Percentiles rank a stretch among this genome's conserved stretches.
Conservation (phyloP, 1,140 invertebrate genomes). For the Zaprionus africanus region DNA sequence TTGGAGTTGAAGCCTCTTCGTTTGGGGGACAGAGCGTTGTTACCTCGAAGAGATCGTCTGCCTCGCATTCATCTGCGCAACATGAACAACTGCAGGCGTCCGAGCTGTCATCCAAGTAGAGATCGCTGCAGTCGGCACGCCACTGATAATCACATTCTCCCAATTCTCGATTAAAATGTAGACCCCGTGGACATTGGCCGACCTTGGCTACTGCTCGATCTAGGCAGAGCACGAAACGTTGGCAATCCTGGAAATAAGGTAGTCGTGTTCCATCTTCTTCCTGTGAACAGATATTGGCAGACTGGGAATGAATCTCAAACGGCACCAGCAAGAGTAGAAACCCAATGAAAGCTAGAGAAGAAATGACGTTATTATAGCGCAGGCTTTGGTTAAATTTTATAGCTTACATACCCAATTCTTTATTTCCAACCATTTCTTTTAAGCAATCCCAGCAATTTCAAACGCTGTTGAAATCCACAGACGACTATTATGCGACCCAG, state of each 20-base stretch:
- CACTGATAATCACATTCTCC: constrained; percentile 70
- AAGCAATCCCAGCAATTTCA: neutral
- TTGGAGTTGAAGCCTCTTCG: constrained; percentile 22
- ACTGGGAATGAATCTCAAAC: constrained; percentile 16
- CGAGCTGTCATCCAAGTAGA: constrained; percentile 11
- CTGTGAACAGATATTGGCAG: constrained; percentile 37
- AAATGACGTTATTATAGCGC: neutral
- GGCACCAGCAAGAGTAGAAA: constrained; percentile 19
- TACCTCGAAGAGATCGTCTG: neutral
- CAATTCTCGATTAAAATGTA: constrained; percentile 62
- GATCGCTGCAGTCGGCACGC: constrained; percentile 55
- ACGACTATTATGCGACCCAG: constrained; percentile 48
- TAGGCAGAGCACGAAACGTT: constrained; percentile 52
- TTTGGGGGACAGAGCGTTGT: constrained; percentile 13
- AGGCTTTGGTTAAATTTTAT: neutral
- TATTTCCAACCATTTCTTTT: constrained; percentile 19
- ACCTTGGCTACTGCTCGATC: constrained; percentile 44
- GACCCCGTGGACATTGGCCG: constrained; percentile 56
- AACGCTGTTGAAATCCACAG: constrained; percentile 40
- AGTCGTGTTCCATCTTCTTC: constrained; percentile 52
- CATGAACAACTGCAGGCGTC: constrained; percentile 58
- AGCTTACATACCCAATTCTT: constrained; percentile 4
- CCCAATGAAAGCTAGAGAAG: constrained; percentile 13
- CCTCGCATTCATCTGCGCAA: constrained; percentile 54
- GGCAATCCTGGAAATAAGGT: constrained; percentile 44